Evolutionary conservation across 1,140 invertebrate species (phyloP).

Genomic region (Lordiphosa mommai): DNA sequence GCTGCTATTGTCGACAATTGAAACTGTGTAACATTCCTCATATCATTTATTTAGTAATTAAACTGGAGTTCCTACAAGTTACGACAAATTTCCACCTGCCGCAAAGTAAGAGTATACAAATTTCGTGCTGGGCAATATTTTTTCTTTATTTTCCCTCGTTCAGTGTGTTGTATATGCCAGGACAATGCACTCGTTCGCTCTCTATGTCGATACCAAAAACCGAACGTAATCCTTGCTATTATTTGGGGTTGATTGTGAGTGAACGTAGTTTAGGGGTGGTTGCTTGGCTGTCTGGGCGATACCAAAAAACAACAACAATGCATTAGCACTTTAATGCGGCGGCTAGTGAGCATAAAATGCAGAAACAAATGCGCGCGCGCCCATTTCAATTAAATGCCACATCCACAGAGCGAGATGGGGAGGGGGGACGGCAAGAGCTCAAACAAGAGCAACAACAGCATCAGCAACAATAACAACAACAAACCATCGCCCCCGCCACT

Average conservation of each 20-base stretch:
- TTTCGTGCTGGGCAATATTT: no score
- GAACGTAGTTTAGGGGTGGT: conserved; percentile 58
- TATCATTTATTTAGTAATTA: no score
- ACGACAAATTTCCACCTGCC: no score
- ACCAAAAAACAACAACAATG: conserved; percentile 74
- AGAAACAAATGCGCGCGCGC: conserved; percentile 67
- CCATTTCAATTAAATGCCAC: conserved; percentile 74
- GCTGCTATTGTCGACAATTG: no score
- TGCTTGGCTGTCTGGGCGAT: conserved; percentile 11
- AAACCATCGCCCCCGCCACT: conserved; percentile 10
- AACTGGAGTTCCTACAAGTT: no score
- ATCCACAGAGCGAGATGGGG: conserved; percentile 27
- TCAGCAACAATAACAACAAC: conserved; percentile 51
- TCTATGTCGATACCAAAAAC: background rate
- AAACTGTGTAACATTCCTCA: no score
- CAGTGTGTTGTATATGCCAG: conserved; percentile 20
- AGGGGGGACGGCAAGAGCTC: conserved; percentile 5
- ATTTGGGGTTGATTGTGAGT: conserved; percentile 72
- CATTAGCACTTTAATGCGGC: conserved; percentile 79
- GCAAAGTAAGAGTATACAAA: no score
- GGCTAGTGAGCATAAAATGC: conserved; percentile 74
- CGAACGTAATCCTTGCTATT: conserved; percentile 65
- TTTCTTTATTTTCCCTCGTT: background rate
- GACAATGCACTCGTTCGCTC: conserved; percentile 60
- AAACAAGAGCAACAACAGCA: conserved; percentile 31